Base-by-base conservation (phyloP, 2,797 vertebrate species). In the Paedocypris micromegethes region DNA sequence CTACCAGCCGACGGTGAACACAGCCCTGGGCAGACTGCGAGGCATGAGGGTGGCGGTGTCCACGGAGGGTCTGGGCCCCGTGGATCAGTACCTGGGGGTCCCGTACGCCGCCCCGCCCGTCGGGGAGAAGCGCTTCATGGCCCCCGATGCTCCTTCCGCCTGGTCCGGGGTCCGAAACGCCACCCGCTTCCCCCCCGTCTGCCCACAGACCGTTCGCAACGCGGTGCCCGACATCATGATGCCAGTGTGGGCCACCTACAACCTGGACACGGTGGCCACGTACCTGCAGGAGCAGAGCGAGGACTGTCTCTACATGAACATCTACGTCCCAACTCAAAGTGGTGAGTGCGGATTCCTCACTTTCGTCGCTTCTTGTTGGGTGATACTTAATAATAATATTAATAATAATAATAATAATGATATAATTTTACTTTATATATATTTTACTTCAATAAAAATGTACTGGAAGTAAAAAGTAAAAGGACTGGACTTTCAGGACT, bases 231-330 rank as follows among this genome's bases (percentile, higher is more conserved):
- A 93, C 56, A 91, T 96, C 73, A 96, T 96, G 92, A 91, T 95
- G 79, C 94, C 94, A 0, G 91, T 95, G 58, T 96, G 94, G 94
- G 94, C 95, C 84, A 95, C 93, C 63, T 94, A 93, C 70, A 96
- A 94, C 86, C 78, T 96, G 86, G 94, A 96, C 80, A 92, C 91
- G 0, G 93, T 93, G 9, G 93, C 93, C 9, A 91, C 89, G 2
- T 94, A 95, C 79, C 92, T 96, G 73, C 93, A 94, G 83, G 91
- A 94, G 80, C 93, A 95, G 86, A 95, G 89, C 41, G 93, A 95
- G 79, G 93, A 95, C 83, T 95, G 93, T 76, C 90, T 96, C 58
- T 94, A 92, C 82, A 90, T 96, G 74, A 95, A 96, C 85, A 89
- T 96, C 87, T 94, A 95, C 76, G 85, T 93, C 55, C 93, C 93